Base-by-base conservation (phyloP, 2,797 vertebrate genomes). In the Eidolon dupreanum region DNA sequence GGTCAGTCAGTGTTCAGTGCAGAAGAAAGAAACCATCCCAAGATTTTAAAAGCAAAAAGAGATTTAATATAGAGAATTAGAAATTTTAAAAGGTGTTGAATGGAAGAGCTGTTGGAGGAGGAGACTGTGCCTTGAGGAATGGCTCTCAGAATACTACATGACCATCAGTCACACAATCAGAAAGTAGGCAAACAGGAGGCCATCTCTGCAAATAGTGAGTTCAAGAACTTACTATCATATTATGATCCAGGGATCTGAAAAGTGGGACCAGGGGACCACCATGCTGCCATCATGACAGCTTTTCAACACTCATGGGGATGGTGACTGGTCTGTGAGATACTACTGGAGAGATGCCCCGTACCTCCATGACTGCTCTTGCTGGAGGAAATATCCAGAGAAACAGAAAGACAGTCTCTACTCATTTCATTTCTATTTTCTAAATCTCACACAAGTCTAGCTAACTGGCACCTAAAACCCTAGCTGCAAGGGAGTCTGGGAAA, bases 381-480 rank as follows among this genome's bases (percentile, higher is more conserved):
- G 22, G 63, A 71, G 17, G 26, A 66, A 36, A 74, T 8, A 2
- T 8, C 63, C 33, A 17, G 3, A 13, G 36, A 20, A 38, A 41
- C 4, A n/a, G 63, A 55, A 26, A 70, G 31, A 53, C 0, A 0
- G 17, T 31, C 46, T 88, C 74, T 2, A 0, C 51, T 68, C 3
- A 0, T 57, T 75, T 70, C 46, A 26, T 59, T 31, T 59, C 26
- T 9, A 4, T 26, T 31, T 3, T 24, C 65, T 31, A 4, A 26
- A 38, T 17, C 87, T 85, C 68, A 70, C 38, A 38, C 38, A 33
- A 49, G 36, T 68, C 49, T 43, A 61, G 16, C 46, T 92, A 19
- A 43, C 4, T 36, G 28, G 68, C 53, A 61, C 17, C 38, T 6
- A 26, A 53, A 55, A 36, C 46, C 59, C 43, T 65, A 59, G 66